Base-by-base conservation (phyloP, 2,888 invertebrate species). In the Acleris sparsana region DNA sequence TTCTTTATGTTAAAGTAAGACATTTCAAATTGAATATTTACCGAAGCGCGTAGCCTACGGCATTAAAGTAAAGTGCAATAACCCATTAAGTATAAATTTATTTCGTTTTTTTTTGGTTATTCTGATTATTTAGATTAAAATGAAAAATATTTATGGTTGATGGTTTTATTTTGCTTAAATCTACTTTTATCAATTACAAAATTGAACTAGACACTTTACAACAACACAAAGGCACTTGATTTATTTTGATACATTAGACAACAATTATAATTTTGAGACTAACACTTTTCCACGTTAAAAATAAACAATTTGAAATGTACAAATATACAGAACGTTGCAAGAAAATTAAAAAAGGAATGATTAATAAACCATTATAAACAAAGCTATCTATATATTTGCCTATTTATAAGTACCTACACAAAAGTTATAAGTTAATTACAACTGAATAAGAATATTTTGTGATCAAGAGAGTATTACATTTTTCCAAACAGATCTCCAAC, bases 401-500 rank as follows among this genome's bases (percentile, higher is more conserved):
- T 20, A 49, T 13, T 13, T 33, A 9, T 7, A 9, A 9, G 33
- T 33, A 33, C 17, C 6, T 49, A 39, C 1, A 46, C 11, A 3
- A 22, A 55, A 43, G 43, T 55, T 56, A 17, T 17, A 46, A 46
- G 25, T 46, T 9, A 68, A 62, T 39, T 56, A 68, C 53, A 46
- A 59, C 49, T 20, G 60, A 16, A 63, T 39, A 13, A 39, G 0
- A 39, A 39, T 39, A 68, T 66, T 70, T 73, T 73, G 71, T 73
- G 73, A 70, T 70, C 67, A 48, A 70, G 65, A 53, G 69, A 73
- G 72, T 73, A 72, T 71, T 68, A 44, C 39, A 67, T 61, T 51
- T 16, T 53, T 67, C 51, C 20, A 49, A 64, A 70, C 70, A 73
- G 70, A 73, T 71, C 69, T 61, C 59, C 51, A 55, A 44, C 25